Evolutionary conservation across 1,140 invertebrate species (phyloP), one percentile per base, ranked within the genome.

Genomic region (Diabrotica undecimpunctata): DNA sequence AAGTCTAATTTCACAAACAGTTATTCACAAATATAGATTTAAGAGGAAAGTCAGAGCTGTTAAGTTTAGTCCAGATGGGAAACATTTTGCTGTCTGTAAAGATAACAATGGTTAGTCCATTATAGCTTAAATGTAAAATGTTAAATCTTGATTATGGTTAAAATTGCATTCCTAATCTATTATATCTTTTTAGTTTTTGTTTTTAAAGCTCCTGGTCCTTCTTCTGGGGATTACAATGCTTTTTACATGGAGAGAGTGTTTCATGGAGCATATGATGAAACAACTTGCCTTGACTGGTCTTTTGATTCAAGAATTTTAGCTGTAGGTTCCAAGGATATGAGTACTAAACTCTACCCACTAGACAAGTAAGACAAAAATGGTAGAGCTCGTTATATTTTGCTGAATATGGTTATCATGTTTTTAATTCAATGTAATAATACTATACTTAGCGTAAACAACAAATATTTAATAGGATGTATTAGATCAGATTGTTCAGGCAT

Each of bases 21-120:
- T 96, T 0, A 84, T 98, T 66, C 91, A 96, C 74, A 87, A 83
- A 38, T 90, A 96, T 70, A 87, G 91, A 74, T 97, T 97, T 75
- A 91, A 92, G 73, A 80, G 86, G 61, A 81, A 83, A 65, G 87
- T 96, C 0, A 83, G 85, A 74, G 87, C 86, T 70, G 83, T 98
- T 0, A 88, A 88, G 73, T 99, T 98, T 80, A 97, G 95, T 78
- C 96, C 96, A 0, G 90, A 98, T 87, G 95, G 95, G 52, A 91
- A 88, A 82, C 88, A 92, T 74, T 93, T 98, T 86, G 95, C 95
- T 12, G 88, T 93, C 14, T 93, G 92, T 38, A 91, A 92, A 80
- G 88, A 90, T 75, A 90, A 90, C 77, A 89, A 86, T 79, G 88
- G 89, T 90, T 25, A 25, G 25, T 25, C 4, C 83, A 79, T 62